Evolutionary conservation across 2,888 invertebrate genomes (phyloP), one percentile per base, ranked within the genome.

Genomic region (Drosophila parthenogenetica): DNA sequence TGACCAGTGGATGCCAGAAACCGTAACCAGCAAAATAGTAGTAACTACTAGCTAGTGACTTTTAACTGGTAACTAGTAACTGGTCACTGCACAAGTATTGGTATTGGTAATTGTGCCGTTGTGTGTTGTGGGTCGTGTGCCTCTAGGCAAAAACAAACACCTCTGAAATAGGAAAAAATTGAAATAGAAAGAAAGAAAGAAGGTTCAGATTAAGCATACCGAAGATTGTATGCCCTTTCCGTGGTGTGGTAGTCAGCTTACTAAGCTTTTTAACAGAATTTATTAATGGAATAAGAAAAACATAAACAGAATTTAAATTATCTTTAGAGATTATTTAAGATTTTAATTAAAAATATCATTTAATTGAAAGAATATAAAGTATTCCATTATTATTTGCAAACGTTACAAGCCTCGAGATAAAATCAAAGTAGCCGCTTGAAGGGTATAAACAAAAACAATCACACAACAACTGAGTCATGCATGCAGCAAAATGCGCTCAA

Each of bases 381-480:
- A 8, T 8, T 29, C 8, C 0, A 8, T 29, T 5, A 29, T 8
- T 8, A 8, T 8, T 1, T 8, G 29, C 8, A 0, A 29, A n/a
- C 45, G n/a, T n/a, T 1, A 45, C 45, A 50, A 4, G 8, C 35
- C 8, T 22, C n/a, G 14, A 22, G n/a, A 22, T 14, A 14, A 37
- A 22, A n/a, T 17, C 8, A 22, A 39, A 53, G 58, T 54, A 50
- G 5, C 5, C 5, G 11, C 8, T 35, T n/a, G 2, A 49, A 49
- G 37, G 14, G 19, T 53, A 7, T 11, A 25, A 39, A 5, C n/a
- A 78, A 78, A 80, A 81, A 84, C 81, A 81, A 81, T 84, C 79
- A 73, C 79, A 62, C 63, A 40, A n/a, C n/a, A 77, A 77, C 79
- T 67, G 79, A 79, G 55, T 79, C 79, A 79, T 79, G 79, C 79